These are phyloP conservation scores for Sisor rabdophorus DNA, from an alignment of 2,113 vertebrate genomes.

Conservation along the genomic window DNA sequence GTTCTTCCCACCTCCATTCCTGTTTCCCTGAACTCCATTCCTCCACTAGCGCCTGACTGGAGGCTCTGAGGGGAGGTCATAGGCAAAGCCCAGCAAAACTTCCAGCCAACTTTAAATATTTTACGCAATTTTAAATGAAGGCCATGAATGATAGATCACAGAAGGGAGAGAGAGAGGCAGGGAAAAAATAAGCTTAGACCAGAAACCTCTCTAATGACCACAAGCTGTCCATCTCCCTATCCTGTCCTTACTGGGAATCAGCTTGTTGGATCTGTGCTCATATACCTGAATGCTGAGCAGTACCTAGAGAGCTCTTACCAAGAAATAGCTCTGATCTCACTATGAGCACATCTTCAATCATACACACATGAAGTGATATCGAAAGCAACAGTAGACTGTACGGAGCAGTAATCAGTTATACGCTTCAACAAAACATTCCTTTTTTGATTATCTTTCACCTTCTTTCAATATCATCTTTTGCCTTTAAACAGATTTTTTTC, in stretches of 20 bases:
- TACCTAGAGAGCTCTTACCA: constrained; percentile 12
- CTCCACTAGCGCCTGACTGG: constrained; percentile 46
- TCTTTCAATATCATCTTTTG: neutral
- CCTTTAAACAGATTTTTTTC: neutral
- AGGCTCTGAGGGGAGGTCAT: constrained; percentile 66
- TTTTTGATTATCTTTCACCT: too few relatives aligned
- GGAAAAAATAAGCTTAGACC: constrained; percentile 45
- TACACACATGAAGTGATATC: neutral
- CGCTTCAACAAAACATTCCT: neutral
- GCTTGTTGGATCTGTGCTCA: constrained; percentile 39
- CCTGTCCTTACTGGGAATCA: constrained; percentile 50
- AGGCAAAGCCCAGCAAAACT: constrained; percentile 60
- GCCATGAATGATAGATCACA: constrained; percentile 76
- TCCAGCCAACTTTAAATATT: constrained; percentile 74
- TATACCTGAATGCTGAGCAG: constrained; percentile 13
- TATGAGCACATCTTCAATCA: constrained; percentile 5
- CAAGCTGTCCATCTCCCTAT: constrained; percentile 62
- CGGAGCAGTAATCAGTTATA: neutral
- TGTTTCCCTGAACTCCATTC: constrained; percentile 33
- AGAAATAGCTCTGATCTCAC: neutral
- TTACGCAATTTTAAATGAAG: constrained; percentile 75
- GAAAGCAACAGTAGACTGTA: neutral
- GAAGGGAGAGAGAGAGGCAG: constrained; percentile 44
- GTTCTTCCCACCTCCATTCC: neutral
- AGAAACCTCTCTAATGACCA: constrained; percentile 68